Base-by-base conservation (phyloP, 2,888 invertebrate species). In the Pantelozetes paolii region DNA sequence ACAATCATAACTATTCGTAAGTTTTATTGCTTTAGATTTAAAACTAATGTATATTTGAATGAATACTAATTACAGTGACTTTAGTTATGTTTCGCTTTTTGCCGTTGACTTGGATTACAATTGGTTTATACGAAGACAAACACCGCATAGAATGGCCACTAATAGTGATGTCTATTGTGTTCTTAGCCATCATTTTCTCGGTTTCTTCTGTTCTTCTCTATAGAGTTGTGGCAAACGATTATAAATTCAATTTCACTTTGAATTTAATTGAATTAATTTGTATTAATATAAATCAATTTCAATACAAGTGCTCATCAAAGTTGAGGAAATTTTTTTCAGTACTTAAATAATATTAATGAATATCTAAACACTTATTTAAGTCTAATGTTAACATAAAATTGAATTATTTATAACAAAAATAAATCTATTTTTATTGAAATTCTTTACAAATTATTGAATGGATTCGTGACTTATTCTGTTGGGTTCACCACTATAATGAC, bases 1-100 rank as follows among this genome's bases (percentile, higher is more conserved):
- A 57, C 70, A 11, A 8, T 48, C 11, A n/a, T 50, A 1, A 57
- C 71, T 15, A 36, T 74, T 30, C 32, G 74, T 74, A 20, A 71
- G 74, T 71, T 8, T 20, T 71, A 23, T 28, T 15, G 40, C 20
- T 1, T 54, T 26, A 54, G 8, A 26, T 5, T 26, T 3, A 54
- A 23, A 23, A 11, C 26, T n/a, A n/a, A n/a, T n/a, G n/a, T n/a
- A n/a, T n/a, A n/a, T 3, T 54, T 54, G 2, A 54, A 26, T 11
- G 23, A 26, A 23, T 26, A 13, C 0, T 23, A 71, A 30, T 57
- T 18, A 28, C 50, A 71, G 57, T 71, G 6, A 42, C 69, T 40
- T 18, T 69, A 3, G 15, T 69, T 6, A 23, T 45, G 36, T 69
- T 69, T n/a, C 69, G 69, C 3, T 69, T 69, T 20, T 15, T 42